Base-by-base conservation (phyloP, 1,140 invertebrate genomes). In the Aphaenogaster rudis region DNA sequence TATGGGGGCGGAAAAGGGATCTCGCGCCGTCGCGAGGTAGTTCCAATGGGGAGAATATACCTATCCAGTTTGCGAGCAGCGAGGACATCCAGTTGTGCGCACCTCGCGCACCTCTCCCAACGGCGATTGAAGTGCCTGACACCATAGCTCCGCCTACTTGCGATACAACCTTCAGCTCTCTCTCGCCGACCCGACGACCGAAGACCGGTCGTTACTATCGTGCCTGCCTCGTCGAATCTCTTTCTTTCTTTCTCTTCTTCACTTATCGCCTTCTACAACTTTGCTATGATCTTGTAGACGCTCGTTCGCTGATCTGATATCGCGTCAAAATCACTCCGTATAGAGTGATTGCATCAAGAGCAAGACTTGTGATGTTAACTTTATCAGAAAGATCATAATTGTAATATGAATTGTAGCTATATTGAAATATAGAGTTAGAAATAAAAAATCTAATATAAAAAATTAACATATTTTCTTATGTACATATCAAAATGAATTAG, bases 11-110 rank as follows among this genome's bases (percentile, higher is more conserved):
- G 4, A 28, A 77, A 28, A 57, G 54, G 39, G 54, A 74, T 87
- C 72, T 91, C 92, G 93, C 92, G 93, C 92, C 93, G 93, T 90
- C 92, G 92, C 92, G 88, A 87, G 86, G 78, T 89, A 89, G 88
- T 91, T 88, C 77, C 88, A 87, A 89, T 88, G 69, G 82, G 36
- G 15, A 64, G 6, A 36, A 39, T 90, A 91, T 87, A 93, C 69
- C 93, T 92, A 93, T 93, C 92, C 90, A 90, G 89, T 90, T 89
- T 91, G 92, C 91, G 88, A 81, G 15, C 15, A 21, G 92, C 91
- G 88, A 81, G 15, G 28, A 21, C 8, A 52, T 52, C 21, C 69
- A 36, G 69, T 72, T 54, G 67, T 33, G 91, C 93, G 90, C 92
- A 91, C 88, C 90, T 93, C 90, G 92, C 89, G 91, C 90, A 88